A percentile compares a stretch with the other conserved stretches of the same genome.
Conservation (phyloP, 2,797 vertebrate genomes). For the Mormyrus hasselquistii region DNA sequence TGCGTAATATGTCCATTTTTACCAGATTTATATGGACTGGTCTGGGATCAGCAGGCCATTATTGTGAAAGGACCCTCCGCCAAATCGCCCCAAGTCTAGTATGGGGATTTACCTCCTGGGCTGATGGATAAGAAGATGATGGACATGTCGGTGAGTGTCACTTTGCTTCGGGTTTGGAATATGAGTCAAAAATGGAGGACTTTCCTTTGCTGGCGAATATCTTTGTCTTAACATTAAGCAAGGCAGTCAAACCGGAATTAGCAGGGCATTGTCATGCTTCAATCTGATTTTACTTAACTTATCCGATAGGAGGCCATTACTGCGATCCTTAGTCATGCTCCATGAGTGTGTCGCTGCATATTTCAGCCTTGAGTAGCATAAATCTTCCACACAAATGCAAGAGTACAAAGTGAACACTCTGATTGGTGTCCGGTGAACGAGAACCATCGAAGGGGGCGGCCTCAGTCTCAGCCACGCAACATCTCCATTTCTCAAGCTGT, state of each 20-base stretch:
- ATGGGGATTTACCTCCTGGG: not conserved
- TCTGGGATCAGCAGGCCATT: not conserved
- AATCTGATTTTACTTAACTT: slow-evolving; percentile 42
- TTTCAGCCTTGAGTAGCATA: slow-evolving; percentile 41
- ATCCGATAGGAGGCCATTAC: slow-evolving; percentile 44
- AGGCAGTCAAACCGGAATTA: slow-evolving; percentile 10
- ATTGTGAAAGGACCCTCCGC: not conserved
- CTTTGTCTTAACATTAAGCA: slow-evolving; percentile 17
- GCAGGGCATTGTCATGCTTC: slow-evolving; percentile 25
- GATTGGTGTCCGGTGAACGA: not conserved
- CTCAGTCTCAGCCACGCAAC: not conserved
- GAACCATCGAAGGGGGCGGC: not conserved
- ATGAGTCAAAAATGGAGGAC: not conserved
- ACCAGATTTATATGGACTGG: not conserved
- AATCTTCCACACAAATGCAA: slow-evolving; percentile 25
- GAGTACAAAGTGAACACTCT: not conserved
- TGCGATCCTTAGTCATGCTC: slow-evolving; percentile 50
- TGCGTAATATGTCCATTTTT: not conserved
- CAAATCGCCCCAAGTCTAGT: not conserved
- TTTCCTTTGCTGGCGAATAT: not conserved
- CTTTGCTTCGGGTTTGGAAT: not conserved
- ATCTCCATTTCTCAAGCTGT: slow-evolving; percentile 12
- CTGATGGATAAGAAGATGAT: not conserved
- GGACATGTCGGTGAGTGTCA: not conserved
- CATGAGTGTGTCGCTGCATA: slow-evolving; percentile 47